These are phyloP conservation scores for Odiellus spinosus DNA, from an alignment of 2,888 invertebrate species.

Conservation along the genomic window DNA sequence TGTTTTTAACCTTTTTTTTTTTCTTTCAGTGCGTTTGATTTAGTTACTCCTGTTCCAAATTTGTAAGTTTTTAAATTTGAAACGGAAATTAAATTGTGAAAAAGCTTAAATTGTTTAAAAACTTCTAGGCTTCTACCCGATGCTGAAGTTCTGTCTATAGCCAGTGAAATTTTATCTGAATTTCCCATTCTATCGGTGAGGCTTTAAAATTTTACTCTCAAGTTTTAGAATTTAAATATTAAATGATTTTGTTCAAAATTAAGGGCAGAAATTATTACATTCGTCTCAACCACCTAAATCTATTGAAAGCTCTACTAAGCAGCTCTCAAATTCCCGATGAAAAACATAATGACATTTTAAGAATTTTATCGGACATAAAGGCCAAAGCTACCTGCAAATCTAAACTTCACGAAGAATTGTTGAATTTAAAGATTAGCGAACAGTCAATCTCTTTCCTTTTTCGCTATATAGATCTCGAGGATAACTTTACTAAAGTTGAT, in stretches of 20 bases:
- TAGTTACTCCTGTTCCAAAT: slow-evolving; percentile 43
- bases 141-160: slow-evolving; percentile 64
- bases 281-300: slow-evolving; percentile 59
- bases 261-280: slow-evolving; percentile 32
- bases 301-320: slow-evolving; percentile 56
- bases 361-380: slow-evolving; percentile 6
- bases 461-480: slow-evolving; percentile 50
- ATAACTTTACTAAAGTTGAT: slow-evolving; percentile 41
- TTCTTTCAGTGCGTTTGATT: slow-evolving; percentile 89
- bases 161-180: slow-evolving; percentile 23
- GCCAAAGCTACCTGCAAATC: slow-evolving; percentile 37
- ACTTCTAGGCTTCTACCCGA: slow-evolving; percentile 50
- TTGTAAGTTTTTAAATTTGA: slow-evolving; percentile 18
- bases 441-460: slow-evolving; percentile 46
- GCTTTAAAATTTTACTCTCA: neutral
- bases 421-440: slow-evolving; percentile 49
- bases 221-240: slow-evolving; percentile 28
- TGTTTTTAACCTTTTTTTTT: too few relatives aligned
- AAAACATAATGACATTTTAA: slow-evolving; percentile 21
- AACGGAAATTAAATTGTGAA: neutral
- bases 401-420: slow-evolving; percentile 52
- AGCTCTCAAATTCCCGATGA: slow-evolving; percentile 59
- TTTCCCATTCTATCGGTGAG: neutral
- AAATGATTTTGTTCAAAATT: slow-evolving; percentile 19
- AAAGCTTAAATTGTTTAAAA: neutral